A percentile compares a stretch with the other conserved stretches of the same genome.
Evolutionary conservation across 2,888 invertebrate species (phyloP).

Genomic region (Ferdinandea cuprea): DNA sequence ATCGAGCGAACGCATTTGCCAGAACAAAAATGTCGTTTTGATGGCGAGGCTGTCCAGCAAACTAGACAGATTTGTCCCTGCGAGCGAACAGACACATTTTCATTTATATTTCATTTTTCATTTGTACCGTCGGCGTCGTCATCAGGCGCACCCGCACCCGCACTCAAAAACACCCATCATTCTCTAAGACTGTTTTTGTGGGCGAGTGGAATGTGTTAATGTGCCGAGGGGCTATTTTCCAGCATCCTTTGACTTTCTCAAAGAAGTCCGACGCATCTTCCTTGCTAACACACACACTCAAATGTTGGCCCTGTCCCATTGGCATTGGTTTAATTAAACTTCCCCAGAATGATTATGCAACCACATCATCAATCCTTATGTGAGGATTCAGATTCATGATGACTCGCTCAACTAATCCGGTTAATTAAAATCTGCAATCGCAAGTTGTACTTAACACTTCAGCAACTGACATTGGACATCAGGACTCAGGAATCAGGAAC

Average conservation of each 20-base stretch:
- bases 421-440: conserved; percentile 73
- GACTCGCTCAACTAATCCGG: conserved; percentile 67
- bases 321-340: conserved; percentile 62
- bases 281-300: conserved; percentile 12
- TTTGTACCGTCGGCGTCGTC: conserved; percentile 38
- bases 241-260: conserved; percentile 46
- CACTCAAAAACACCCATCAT: conserved; percentile 18
- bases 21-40: conserved; percentile 70
- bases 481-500: conserved; percentile 29
- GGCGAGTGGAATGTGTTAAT: conserved; percentile 17
- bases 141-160: conserved; percentile 9
- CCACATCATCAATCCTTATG: conserved; percentile 42
- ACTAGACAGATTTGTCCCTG: conserved; percentile 70
- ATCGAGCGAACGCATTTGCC: conserved; percentile 17
- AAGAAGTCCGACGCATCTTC: conserved; percentile 19
- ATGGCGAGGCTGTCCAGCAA: conserved; percentile 65
- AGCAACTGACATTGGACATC: conserved; percentile 60
- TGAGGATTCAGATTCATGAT: conserved; percentile 32
- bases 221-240: conserved; percentile 54
- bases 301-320: conserved; percentile 19
- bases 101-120: conserved; percentile 74
- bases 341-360: conserved; percentile 65
- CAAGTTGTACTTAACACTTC: conserved; percentile 54
- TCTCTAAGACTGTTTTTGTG: conserved; percentile 18
- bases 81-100: conserved; percentile 62